Base-by-base conservation (phyloP, 1,140 invertebrate genomes). In the Ips nitidus region DNA sequence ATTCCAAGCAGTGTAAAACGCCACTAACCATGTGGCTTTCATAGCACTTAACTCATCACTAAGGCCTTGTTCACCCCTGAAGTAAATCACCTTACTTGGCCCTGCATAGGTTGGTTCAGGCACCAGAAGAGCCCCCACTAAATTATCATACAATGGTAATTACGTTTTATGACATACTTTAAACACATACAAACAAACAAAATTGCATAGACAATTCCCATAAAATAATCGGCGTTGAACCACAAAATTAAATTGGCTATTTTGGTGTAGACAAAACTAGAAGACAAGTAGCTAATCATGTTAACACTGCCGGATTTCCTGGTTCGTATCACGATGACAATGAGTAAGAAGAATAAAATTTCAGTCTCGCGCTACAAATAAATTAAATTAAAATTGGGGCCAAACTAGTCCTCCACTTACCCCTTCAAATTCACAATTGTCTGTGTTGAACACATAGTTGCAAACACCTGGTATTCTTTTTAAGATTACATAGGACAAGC, bases 1-100 rank as follows among this genome's bases (percentile, higher is more conserved):
- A 80, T 95, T 97, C 98, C 98, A 99, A 0, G 93, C 92, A 1
- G 96, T 93, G 79, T 97, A 99, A 81, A 99, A 96, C 70, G 93
- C 89, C 4, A 99, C 85, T 0, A 99, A 68, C 97, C 97, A 99
- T 8, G 84, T 86, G 1, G 89, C 82, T 72, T 89, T 92, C 74
- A 93, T 89, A 5, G 86, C 82, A 39, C 87, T 84, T 43, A 92
- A 76, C 78, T 97, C 91, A 74, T 97, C 95, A 56, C 97, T 90
- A 71, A 98, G 82, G 50, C 89, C 86, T 71, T 87, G 84, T 1
- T 84, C 83, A 37, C 88, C 90, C 36, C 86, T 81, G 79, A 89
- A 94, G 80, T 98, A 99, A 3, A 89, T 87, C 0, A 99, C 85
- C 69, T 92, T 90, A 76, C 97, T 94, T 3, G 96, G 95, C 0